Evolutionary conservation across 1,140 invertebrate species (phyloP), one percentile per base, ranked within the genome.

Genomic region (Bombus pyrosoma): DNA sequence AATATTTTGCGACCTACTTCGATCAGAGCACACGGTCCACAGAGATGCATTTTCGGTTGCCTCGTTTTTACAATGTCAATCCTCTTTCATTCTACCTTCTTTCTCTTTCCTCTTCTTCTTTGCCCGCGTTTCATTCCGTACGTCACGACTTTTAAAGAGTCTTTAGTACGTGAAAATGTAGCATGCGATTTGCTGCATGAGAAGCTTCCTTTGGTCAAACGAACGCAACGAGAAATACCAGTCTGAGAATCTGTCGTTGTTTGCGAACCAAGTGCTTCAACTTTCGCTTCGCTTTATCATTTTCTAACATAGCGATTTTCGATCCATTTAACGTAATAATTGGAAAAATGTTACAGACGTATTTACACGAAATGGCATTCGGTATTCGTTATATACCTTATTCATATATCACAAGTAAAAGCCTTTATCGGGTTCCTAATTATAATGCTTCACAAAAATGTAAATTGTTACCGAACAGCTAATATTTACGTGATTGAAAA

Each of bases 1-100:
- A 88, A 78, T 81, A 34, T 85, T 81, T 89, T 37, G 57, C 64
- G 68, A 79, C 74, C 87, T 81, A 72, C n/a, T 81, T 57, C 78
- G 34, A 57, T 77, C 41, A 2, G 25, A 37, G n/a, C 37, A 13
- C 64, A 74, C 47, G 18, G 81, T 66, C 53, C 12, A 25, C 66
- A 43, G 73, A 18, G 5, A 71, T 25, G 69, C 10, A 28, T 18
- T 39, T 69, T 37, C 34, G 68, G 10, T 39, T 34, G 32, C 15
- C 34, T 22, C 66, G 66, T 0, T 3, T 28, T 41, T 4, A 28
- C 32, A 43, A 15, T 47, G 82, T 78, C 78, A 47, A 77, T 74
- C 41, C 25, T 81, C 68, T 84, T 78, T 89, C 66, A 41, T 43
- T n/a, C 43, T 72, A 3, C 57, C 4, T 62, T 62, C 28, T 62